phyloP scores from a whole-genome alignment of 1,140 invertebrate species.

The Aporrectodea caliginosa region DNA sequence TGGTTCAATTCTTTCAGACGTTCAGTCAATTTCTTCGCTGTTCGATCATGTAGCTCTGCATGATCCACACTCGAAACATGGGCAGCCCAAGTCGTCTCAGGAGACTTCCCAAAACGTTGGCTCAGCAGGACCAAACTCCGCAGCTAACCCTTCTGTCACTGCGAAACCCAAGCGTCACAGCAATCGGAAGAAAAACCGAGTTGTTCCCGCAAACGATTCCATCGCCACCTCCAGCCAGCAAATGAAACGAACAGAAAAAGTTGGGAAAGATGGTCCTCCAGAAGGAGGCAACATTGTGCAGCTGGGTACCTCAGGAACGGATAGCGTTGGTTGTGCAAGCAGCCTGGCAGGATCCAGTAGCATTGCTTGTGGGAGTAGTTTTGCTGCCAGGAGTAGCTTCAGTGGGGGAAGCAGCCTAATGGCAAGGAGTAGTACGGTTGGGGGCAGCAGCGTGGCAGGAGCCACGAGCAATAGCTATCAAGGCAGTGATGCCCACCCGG shows the following conservation, averaged over 20 bases:
- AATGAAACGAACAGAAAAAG: not conserved
- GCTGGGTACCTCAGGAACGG: no score
- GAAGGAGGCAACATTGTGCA: not conserved
- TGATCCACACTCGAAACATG: not conserved
- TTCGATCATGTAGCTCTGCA: conserved; percentile 1
- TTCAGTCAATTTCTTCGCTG: conserved; percentile 36
- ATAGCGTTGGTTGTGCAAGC: not conserved
- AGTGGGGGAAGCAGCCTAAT: not conserved
- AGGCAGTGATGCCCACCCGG: not conserved
- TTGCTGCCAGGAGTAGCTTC: not conserved
- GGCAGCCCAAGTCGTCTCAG: conserved; percentile 28
- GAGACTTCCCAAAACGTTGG: not conserved
- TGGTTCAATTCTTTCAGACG: conserved; percentile 37
- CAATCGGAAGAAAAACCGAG: conserved; percentile 18
- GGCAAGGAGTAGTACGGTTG: not conserved
- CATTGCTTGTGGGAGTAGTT: not conserved
- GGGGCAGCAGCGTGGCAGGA: not conserved
- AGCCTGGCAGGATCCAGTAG: not conserved
- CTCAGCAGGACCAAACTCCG: not conserved
- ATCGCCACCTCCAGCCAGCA: not conserved
- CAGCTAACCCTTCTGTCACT: conserved; percentile 27
- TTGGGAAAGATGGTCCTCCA: not conserved
- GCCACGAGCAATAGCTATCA: not conserved
- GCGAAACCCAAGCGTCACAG: conserved; percentile 37
- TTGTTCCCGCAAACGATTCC: not conserved